A percentile compares a stretch with the other conserved stretches of the same genome.
Conservation (phyloP, 2,888 invertebrate genomes). For the Leptopilina drosophilae region DNA sequence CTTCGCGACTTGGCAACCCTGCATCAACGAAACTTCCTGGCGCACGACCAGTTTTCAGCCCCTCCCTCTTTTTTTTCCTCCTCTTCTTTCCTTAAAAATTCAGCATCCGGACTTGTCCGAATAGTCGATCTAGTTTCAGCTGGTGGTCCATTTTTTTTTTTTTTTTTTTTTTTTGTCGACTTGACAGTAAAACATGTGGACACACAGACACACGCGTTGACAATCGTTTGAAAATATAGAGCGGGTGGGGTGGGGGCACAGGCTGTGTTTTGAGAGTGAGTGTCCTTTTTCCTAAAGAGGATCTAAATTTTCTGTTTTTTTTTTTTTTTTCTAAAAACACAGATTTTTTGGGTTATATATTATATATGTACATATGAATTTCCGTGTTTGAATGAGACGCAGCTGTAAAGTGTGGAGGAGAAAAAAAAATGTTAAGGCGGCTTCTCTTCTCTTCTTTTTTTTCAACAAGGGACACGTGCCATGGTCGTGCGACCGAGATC, state of each 20-base stretch:
- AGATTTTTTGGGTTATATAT: conserved; percentile 50
- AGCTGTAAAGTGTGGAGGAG: conserved; percentile 53
- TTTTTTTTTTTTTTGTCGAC: too few species aligned
- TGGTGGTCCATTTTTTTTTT: conserved; percentile 48
- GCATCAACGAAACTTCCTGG: conserved; percentile 32
- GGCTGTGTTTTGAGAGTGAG: conserved; percentile 21
- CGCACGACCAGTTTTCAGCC: conserved; percentile 30
- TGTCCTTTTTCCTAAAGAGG: not conserved
- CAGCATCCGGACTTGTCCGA: conserved; percentile 36
- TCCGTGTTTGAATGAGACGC: conserved; percentile 66
- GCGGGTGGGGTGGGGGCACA: not conserved
- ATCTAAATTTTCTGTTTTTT: conserved; percentile 24
- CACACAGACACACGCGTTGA: not conserved
- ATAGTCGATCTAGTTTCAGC: conserved; percentile 52
- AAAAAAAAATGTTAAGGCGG: conserved; percentile 2
- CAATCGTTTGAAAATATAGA: too few species aligned
- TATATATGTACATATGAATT: conserved; percentile 58
- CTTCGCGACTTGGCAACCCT: conserved; percentile 30
- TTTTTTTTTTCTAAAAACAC: conserved; percentile 47
- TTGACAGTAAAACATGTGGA: conserved; percentile 15
- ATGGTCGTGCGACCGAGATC: conserved; percentile 25
- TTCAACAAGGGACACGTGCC: conserved; percentile 33
- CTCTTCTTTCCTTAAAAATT: conserved; percentile 3
- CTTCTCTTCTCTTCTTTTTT: not conserved
- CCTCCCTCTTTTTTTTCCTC: not conserved